Percentiles rank a stretch among this genome's conserved stretches.
Conservation (phyloP, 2,888 invertebrate genomes). For the Papilio gigon region DNA sequence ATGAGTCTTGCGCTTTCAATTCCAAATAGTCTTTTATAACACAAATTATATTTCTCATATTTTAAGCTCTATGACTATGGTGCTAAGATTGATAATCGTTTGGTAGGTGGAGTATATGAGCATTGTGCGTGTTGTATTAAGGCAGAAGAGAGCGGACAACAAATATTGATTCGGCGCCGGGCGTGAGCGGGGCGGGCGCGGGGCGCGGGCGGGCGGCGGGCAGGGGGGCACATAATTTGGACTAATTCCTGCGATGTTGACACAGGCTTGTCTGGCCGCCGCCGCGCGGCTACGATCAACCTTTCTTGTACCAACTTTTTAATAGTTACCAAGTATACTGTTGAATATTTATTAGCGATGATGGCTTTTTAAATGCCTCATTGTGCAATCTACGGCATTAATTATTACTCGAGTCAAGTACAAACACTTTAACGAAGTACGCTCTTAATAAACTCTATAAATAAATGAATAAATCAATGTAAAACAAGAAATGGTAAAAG, state of each 20-base stretch:
- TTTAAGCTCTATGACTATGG: constrained; percentile 27
- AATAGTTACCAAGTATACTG: constrained; percentile 46
- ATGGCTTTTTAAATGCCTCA: constrained; percentile 41
- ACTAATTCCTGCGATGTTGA: constrained; percentile 81
- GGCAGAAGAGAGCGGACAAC: constrained; percentile 82
- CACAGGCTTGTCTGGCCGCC: constrained; percentile 74
- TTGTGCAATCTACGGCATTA: constrained; percentile 20
- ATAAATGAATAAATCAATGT: not conserved
- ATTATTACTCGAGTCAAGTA: constrained; percentile 14
- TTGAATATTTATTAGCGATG: constrained; percentile 39
- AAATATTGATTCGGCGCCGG: constrained; percentile 81
- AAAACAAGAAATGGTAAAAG: not conserved
- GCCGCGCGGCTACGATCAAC: constrained; percentile 64
- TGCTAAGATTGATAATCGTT: constrained; percentile 43
- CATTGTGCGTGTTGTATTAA: constrained; percentile 80
- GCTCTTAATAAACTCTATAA: constrained; percentile 12
- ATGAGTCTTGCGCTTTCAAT: constrained; percentile 61
- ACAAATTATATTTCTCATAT: constrained; percentile 37
- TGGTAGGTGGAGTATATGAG: constrained; percentile 57
- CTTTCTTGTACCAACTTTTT: constrained; percentile 67
- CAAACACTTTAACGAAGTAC: constrained; percentile 10
- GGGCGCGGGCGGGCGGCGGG: constrained; percentile 43
- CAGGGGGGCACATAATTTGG: constrained; percentile 78
- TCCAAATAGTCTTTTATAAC: constrained; percentile 51
- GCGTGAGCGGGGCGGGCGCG: constrained; percentile 54